Evolutionary conservation across 2,113 vertebrate species (phyloP).

Genomic region (Sitta europaea): DNA sequence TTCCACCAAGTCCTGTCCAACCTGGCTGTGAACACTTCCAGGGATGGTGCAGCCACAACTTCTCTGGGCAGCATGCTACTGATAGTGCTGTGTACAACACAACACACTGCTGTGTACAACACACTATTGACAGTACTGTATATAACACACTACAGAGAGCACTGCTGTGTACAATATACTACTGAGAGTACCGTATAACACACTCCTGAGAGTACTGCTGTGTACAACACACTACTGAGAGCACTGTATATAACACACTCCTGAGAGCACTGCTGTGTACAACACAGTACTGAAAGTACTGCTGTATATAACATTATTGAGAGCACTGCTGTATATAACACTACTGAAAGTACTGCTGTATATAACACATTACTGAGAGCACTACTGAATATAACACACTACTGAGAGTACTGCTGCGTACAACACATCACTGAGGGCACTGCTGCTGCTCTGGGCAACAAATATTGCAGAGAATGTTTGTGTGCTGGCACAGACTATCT

Average conservation of each 20-base stretch:
- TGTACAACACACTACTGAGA: no score
- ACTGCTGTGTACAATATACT: neutral
- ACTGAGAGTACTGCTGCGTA: neutral
- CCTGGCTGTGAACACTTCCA: neutral
- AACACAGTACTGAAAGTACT: no score
- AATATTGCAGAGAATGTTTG: no score
- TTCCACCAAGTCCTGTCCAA: neutral
- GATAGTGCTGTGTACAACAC: neutral
- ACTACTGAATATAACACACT: no score
- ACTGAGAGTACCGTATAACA: neutral
- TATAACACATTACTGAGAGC: no score
- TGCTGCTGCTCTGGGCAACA: neutral
- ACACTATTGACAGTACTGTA: no score
- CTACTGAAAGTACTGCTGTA: neutral
- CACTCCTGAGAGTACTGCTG: neutral
- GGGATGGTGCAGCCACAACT: neutral
- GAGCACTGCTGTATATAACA: no score
- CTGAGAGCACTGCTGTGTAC: neutral
- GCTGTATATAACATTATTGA: no score
- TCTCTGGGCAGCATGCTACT: neutral
- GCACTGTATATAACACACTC: no score
- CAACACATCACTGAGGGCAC: no score
- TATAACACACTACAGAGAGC: neutral
- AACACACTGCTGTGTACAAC: neutral
- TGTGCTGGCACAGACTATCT: neutral